Evolutionary conservation across 2,888 invertebrate species (phyloP), one percentile per base, ranked within the genome.

Genomic region (Sinopyrophorus schimmeli): DNA sequence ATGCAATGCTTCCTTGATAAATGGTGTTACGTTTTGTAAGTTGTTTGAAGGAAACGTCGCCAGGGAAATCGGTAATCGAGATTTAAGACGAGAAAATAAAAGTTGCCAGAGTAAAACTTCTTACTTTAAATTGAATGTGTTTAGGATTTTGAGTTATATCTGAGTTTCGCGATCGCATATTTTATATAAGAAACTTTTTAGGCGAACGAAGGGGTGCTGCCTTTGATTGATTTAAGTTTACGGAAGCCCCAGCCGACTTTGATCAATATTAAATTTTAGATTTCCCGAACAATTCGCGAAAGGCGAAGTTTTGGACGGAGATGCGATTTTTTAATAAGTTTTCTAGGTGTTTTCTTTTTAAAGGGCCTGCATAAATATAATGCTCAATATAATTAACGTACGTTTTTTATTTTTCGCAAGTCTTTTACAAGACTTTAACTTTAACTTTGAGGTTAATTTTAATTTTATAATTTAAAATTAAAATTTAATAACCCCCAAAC

Each of bases 121-220:
- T 35, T 51, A 50, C 50, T 51, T 51, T 51, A 51, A 51, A 51
- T 51, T 51, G 51, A 51, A 47, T 51, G 47, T 51, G 50, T 51
- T 51, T 47, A 51, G 47, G 38, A n/a, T n/a, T 51, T 51, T 51
- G 51, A 46, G 51, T 47, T 51, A 47, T 46, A 47, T 51, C 46
- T 23, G 37, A n/a, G 27, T 26, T 37, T 34, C 31, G 18, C 46
- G 51, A 51, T 51, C 47, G 41, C 41, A 51, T 47, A 47, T 47
- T 47, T 51, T 51, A 46, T 47, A 47, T 47, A 41, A 51, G 47
- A 51, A 41, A n/a, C n/a, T n/a, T 51, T 51, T 46, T 51, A 47
- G 46, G 51, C 32, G 51, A 47, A 47, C 42, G 32, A 41, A 47
- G 42, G 51, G n/a, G n/a, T n/a, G n/a, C n/a, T 51, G 51, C 32